A percentile compares a stretch with the other conserved stretches of the same genome.
phyloP scores from a whole-genome alignment of 2,797 vertebrate species.

The Argentina silus region DNA sequence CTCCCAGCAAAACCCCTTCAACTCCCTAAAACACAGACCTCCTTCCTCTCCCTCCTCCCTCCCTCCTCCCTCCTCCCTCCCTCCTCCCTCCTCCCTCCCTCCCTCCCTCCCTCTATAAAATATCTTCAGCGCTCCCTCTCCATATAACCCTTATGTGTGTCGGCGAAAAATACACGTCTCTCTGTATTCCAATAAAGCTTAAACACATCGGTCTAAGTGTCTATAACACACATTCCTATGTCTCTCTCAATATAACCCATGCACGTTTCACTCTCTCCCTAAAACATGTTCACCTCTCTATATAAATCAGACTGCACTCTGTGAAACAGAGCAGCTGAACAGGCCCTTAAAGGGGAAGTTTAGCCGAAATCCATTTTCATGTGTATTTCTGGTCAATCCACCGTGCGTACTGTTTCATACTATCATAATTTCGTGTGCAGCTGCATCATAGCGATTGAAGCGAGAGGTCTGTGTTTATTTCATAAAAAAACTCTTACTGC shows the following conservation, averaged over 20 bases:
- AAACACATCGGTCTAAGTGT: background rate
- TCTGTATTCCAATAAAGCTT: background rate
- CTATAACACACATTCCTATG: background rate
- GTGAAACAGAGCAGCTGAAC: background rate
- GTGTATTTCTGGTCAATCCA: too few species aligned
- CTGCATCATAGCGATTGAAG: too few species aligned
- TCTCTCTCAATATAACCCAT: background rate
- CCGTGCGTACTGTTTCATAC: too few species aligned
- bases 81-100: background rate
- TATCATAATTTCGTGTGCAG: too few species aligned
- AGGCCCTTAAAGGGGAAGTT: background rate
- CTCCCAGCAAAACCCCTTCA: background rate
- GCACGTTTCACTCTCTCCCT: background rate
- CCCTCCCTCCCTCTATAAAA: background rate
- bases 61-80: too few species aligned
- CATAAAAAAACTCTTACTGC: too few species aligned
- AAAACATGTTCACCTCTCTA: background rate
- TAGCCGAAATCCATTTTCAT: too few species aligned
- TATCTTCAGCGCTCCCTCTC: background rate
- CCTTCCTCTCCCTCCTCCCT: background rate
- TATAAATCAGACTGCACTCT: conserved; percentile 3
- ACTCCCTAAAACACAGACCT: background rate
- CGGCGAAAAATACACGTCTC: conserved; percentile 1
- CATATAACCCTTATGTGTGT: background rate
- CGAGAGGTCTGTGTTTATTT: too few species aligned